A percentile compares a stretch with the other conserved stretches of the same genome.
These are phyloP conservation scores for Tautogolabrus adspersus DNA, from an alignment of 2,113 vertebrate genomes.

Conservation along the genomic window DNA sequence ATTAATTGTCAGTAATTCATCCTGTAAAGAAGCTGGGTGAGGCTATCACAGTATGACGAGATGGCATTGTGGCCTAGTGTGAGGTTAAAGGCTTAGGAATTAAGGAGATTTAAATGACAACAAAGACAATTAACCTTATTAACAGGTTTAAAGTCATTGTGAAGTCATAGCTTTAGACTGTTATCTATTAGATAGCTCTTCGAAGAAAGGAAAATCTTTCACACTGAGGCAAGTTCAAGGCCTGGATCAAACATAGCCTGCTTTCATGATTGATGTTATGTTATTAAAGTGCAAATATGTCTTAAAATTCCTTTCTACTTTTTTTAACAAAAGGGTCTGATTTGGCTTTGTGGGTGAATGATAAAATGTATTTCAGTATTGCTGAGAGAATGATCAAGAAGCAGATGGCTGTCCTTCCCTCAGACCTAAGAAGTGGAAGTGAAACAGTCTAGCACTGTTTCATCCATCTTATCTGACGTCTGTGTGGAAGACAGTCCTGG, in stretches of 20 bases:
- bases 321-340: too few relatives aligned
- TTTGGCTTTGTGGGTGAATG: neutral
- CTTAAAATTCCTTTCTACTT: too few relatives aligned
- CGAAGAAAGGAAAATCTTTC: neutral
- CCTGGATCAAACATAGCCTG: neutral
- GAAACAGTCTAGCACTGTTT: neutral
- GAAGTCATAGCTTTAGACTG: conserved; percentile 11
- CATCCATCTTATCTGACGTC: neutral
- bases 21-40: conserved; percentile 7
- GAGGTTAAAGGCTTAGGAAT: conserved; percentile 27
- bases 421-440: too few relatives aligned
- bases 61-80: neutral
- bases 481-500: neutral
- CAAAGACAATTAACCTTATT: conserved; percentile 5
- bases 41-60: conserved; percentile 9
- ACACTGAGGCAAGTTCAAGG: conserved; percentile 5
- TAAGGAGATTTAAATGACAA: neutral
- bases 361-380: neutral
- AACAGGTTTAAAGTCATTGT: conserved; percentile 25
- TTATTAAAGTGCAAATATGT: too few relatives aligned
- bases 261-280: too few relatives aligned
- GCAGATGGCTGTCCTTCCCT: too few relatives aligned
- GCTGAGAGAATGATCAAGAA: too few relatives aligned
- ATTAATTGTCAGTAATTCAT: conserved; percentile 19
- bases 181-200: conserved; percentile 1